Conservation (phyloP, 2,888 invertebrate species). For the Physocephala rufipes region DNA sequence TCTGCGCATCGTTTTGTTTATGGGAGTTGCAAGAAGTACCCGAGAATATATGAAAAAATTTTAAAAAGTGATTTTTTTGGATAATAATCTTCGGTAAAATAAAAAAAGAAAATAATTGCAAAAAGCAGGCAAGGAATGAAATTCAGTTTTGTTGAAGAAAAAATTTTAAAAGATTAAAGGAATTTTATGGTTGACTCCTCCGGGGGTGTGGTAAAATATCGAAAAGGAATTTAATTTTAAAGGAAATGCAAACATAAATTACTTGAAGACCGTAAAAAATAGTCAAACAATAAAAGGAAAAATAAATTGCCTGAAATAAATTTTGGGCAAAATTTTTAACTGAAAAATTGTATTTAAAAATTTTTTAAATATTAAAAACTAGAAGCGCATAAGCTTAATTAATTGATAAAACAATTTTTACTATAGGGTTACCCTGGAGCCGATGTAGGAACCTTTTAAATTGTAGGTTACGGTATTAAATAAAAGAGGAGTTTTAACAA, state of each 20-base stretch:
- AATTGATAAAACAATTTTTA: slow-evolving; percentile 59
- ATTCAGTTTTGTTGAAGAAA: neutral
- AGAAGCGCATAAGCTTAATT: slow-evolving; percentile 44
- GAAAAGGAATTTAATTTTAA: too few relatives aligned
- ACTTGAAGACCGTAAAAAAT: too few relatives aligned
- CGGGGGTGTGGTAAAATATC: too few relatives aligned
- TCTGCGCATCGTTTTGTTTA: too few relatives aligned
- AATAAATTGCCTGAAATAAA: too few relatives aligned
- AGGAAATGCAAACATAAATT: too few relatives aligned
- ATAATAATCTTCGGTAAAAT: slow-evolving; percentile 9
- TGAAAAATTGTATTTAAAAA: neutral
- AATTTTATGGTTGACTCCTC: too few relatives aligned
- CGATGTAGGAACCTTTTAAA: neutral
- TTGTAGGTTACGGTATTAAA: slow-evolving; percentile 23
- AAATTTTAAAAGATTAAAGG: too few relatives aligned
- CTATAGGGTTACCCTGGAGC: slow-evolving; percentile 44
- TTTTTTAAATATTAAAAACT: neutral
- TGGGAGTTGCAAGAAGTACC: slow-evolving; percentile 11
- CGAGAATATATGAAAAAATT: slow-evolving; percentile 18
- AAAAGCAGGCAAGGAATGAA: slow-evolving; percentile 13
- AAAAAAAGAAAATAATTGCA: neutral
- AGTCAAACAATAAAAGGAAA: too few relatives aligned
- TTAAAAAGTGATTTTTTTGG: slow-evolving; percentile 12
- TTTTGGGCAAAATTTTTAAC: neutral
- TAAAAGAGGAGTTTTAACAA: slow-evolving; percentile 5